Evolutionary conservation across 2,888 invertebrate species (phyloP).

Genomic region (Melolontha melolontha): DNA sequence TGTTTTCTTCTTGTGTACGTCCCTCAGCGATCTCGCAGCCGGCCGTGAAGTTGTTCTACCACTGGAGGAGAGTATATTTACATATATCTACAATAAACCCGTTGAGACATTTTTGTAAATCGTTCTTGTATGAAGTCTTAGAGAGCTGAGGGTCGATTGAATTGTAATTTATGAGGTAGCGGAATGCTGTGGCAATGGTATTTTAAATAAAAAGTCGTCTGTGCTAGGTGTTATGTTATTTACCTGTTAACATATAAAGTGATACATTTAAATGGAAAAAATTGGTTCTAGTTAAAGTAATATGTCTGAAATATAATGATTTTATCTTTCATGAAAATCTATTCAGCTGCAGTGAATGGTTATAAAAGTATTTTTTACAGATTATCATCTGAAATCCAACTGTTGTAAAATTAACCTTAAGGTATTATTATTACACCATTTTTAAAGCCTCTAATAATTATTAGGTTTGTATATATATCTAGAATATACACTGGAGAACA

Average conservation of each 20-base stretch:
- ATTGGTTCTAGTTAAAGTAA: too few species aligned
- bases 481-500: too few species aligned
- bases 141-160: constrained; percentile 13
- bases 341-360: too few species aligned
- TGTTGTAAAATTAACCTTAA: too few species aligned
- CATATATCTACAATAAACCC: constrained; percentile 31
- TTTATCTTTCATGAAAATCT: too few species aligned
- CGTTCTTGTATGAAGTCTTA: constrained; percentile 30
- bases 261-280: too few species aligned
- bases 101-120: constrained; percentile 26
- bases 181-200: constrained; percentile 9
- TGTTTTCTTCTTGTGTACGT: constrained; percentile 15
- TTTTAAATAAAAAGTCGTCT: constrained; percentile 17
- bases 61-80: constrained; percentile 20
- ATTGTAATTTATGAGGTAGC: constrained; percentile 30
- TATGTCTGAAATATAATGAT: too few species aligned
- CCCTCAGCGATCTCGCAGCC: constrained; percentile 23
- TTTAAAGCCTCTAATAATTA: too few species aligned
- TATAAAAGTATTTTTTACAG: too few species aligned
- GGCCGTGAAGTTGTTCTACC: constrained; percentile 26
- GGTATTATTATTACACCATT: too few species aligned
- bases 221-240: constrained; percentile 19
- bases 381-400: too few species aligned
- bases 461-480: too few species aligned
- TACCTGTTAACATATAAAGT: background rate